Evolutionary conservation across 2,888 invertebrate species (phyloP).

Genomic region (Eristalinus aeneus): DNA sequence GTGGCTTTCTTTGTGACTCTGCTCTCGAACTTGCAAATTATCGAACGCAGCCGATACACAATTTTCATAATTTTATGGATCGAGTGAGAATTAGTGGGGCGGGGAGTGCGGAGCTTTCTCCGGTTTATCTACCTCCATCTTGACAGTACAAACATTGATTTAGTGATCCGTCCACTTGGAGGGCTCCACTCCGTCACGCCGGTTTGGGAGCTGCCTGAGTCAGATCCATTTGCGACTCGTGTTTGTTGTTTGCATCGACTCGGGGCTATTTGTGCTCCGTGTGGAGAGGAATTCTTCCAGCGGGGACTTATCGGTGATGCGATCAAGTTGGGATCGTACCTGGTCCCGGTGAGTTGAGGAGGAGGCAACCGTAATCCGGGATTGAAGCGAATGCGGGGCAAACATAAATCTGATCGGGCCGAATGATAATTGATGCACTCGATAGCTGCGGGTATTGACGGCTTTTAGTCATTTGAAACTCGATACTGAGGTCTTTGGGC

Average conservation of each 20-base stretch:
- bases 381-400: not conserved
- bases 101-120: slow-evolving; percentile 10
- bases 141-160: slow-evolving; percentile 37
- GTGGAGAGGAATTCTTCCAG: slow-evolving; percentile 6
- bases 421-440: slow-evolving; percentile 13
- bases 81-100: not conserved
- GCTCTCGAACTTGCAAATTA: not conserved
- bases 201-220: slow-evolving; percentile 6
- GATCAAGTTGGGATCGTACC: slow-evolving; percentile 19
- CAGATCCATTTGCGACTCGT: slow-evolving; percentile 17
- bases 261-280: not conserved
- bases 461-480: not conserved
- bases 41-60: slow-evolving; percentile 1
- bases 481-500: not conserved
- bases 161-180: slow-evolving; percentile 3
- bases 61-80: slow-evolving; percentile 37
- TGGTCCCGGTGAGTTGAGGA: not conserved
- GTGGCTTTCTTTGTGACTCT: not conserved
- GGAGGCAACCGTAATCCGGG: not conserved
- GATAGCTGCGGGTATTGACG: not conserved
- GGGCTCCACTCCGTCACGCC: not conserved
- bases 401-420: not conserved
- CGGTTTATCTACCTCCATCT: slow-evolving; percentile 33
- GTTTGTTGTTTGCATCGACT: slow-evolving; percentile 13
- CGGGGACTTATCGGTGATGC: slow-evolving; percentile 29